These are phyloP conservation scores for Lamprologus tigripictilis DNA, from an alignment of 2,113 vertebrate species.

Conservation along the genomic window DNA sequence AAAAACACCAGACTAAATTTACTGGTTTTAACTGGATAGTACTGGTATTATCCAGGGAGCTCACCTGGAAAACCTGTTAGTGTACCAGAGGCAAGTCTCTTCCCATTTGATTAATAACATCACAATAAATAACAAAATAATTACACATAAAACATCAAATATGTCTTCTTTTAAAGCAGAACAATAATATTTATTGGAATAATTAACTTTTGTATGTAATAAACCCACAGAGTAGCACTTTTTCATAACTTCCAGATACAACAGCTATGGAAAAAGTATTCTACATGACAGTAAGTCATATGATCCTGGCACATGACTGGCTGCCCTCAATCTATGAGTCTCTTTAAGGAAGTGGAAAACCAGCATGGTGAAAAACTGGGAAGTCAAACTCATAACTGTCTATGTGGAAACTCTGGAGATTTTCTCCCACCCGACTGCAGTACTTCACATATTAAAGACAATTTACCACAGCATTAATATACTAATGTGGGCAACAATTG, in stretches of 20 bases:
- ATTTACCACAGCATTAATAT: not conserved
- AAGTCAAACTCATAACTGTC: conserved; percentile 13
- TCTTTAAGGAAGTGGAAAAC: conserved; percentile 68
- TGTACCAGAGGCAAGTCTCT: not conserved
- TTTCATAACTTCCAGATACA: not conserved
- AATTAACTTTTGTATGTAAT: not conserved
- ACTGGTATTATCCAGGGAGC: not conserved
- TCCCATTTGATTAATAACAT: not conserved
- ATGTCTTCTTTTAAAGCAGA: not conserved
- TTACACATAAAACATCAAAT: not conserved
- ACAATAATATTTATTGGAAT: not conserved
- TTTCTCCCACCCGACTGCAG: not conserved
- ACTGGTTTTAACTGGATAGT: not conserved
- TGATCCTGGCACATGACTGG: conserved; percentile 64
- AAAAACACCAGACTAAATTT: not conserved
- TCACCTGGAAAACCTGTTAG: not conserved
- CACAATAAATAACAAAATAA: not conserved
- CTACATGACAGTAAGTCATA: conserved; percentile 51
- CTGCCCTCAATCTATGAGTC: not conserved
- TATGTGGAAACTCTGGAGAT: conserved; percentile 1
- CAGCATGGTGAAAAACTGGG: conserved; percentile 38
- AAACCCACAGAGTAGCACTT: not conserved
- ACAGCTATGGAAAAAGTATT: not conserved
- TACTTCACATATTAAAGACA: not conserved
- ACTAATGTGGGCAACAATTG: not conserved